phyloP scores from a whole-genome alignment of 92 coral and sea anemone species.

The Heliopora coerulea region DNA sequence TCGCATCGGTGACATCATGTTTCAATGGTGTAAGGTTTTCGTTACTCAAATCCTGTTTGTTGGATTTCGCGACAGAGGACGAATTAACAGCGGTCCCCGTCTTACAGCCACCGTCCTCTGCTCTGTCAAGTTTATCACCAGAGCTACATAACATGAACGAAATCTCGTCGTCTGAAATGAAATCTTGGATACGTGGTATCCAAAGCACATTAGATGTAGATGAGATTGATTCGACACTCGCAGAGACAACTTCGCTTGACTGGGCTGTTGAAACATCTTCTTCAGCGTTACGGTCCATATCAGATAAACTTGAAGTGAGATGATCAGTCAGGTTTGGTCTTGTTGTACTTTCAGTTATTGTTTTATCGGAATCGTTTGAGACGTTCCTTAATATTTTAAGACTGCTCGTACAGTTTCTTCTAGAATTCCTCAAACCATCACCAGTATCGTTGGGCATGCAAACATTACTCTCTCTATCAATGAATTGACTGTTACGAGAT shows the following conservation, averaged over 20 bases:
- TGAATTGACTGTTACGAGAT: no score
- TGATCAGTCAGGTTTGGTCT: neutral
- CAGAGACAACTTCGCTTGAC: conserved; percentile 26
- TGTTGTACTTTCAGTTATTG: neutral
- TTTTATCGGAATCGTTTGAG: neutral
- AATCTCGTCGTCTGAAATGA: conserved; percentile 3
- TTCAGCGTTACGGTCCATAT: neutral
- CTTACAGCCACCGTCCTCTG: neutral
- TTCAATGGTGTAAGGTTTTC: neutral
- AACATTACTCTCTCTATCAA: no score
- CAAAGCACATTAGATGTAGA: neutral
- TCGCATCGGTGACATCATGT: neutral
- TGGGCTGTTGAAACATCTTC: neutral
- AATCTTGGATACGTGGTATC: conserved; percentile 8
- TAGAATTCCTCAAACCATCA: no score
- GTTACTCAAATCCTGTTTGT: neutral
- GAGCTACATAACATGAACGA: neutral
- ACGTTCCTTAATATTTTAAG: neutral
- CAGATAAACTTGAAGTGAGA: neutral
- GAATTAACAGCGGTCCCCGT: neutral
- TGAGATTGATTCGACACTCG: conserved; percentile 28
- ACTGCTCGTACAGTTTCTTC: no score
- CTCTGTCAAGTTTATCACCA: neutral
- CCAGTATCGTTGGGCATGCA: no score
- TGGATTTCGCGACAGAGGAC: neutral